Evolutionary conservation across 2,797 vertebrate genomes (phyloP), one percentile per base, ranked within the genome.

Genomic region (Mallotus villosus): DNA sequence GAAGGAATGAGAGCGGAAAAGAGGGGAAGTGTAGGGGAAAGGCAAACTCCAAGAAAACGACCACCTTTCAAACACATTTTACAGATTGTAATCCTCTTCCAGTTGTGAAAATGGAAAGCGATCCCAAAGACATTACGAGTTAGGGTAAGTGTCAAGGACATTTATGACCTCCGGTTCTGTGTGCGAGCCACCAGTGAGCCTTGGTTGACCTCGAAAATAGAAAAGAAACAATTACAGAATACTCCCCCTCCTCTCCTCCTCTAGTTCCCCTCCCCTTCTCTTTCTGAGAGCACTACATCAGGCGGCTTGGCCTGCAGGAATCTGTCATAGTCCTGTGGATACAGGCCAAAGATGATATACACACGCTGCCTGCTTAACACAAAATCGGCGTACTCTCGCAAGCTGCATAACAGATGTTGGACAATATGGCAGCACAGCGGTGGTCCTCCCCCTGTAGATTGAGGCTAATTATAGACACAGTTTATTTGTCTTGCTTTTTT

Each of bases 321-420:
- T 84, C 77, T 85, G 88, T 90, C 85, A 86, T 79, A 77, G 79
- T 80, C 78, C 51, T 61, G 77, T 90, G 88, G 85, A 85, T 55
- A 49, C 1, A 17, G 2, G 85, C 88, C 90, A 91, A 88, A 82
- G 78, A 92, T 87, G 89, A 91, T 86, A 89, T 84, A 91, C 82
- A 89, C 83, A 83, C 80, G 79, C 73, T 77, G 80, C 84, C 81
- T 81, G 86, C 79, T 87, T 80, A 90, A 88, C 82, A 86, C 82
- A 90, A 89, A 90, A 85, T 70, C 74, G 9, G 57, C 81, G 75
- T 86, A 60, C 67, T 76, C 24, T 17, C 32, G 71, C 82, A 91
- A 91, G 81, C 90, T 93, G 90, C 85, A 91, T 89, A 91, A 84
- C 92, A 93, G 90, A 92, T 93, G 91, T 91, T 69, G 78, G 81